Evolutionary conservation across 64 coral and sea anemone species (phyloP).

Genomic region (Dendronephthya gigantea): DNA sequence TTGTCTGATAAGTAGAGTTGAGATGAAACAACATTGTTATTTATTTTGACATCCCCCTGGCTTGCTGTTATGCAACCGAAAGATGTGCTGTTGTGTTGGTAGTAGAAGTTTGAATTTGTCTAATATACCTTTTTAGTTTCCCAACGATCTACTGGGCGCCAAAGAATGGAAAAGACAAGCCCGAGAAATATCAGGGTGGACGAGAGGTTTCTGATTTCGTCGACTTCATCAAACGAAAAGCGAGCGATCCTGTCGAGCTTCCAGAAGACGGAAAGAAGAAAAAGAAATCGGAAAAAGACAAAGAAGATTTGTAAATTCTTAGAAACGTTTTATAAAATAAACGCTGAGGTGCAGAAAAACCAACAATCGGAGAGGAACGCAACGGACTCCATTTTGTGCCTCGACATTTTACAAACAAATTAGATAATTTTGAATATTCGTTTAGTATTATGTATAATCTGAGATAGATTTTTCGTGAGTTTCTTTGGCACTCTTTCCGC

Average conservation of each 20-base stretch:
- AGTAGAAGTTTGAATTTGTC: too few species aligned
- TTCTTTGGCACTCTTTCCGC: neutral
- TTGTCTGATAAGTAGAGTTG: too few species aligned
- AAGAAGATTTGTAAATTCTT: slow-evolving; percentile 35
- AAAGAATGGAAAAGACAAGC: slow-evolving; percentile 65
- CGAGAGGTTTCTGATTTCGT: slow-evolving; percentile 72
- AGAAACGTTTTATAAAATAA: neutral
- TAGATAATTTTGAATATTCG: neutral
- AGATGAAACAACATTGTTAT: too few species aligned
- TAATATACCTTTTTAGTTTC: slow-evolving; percentile 43
- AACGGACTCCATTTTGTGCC: neutral
- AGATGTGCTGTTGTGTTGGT: too few species aligned
- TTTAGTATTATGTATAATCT: neutral
- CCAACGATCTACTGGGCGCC: slow-evolving; percentile 87
- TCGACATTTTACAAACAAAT: neutral
- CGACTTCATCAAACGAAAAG: slow-evolving; percentile 73
- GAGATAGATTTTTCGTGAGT: neutral
- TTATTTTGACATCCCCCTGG: too few species aligned
- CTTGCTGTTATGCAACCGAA: too few species aligned
- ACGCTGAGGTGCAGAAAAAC: too few species aligned
- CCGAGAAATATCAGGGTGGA: slow-evolving; percentile 60
- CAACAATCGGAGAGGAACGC: neutral
- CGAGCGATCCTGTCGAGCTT: slow-evolving; percentile 55
- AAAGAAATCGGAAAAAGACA: slow-evolving; percentile 59
- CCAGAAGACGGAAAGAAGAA: slow-evolving; percentile 26